These are phyloP conservation scores for Eilema caniola DNA, from an alignment of 2,888 invertebrate genomes.

Conservation along the genomic window DNA sequence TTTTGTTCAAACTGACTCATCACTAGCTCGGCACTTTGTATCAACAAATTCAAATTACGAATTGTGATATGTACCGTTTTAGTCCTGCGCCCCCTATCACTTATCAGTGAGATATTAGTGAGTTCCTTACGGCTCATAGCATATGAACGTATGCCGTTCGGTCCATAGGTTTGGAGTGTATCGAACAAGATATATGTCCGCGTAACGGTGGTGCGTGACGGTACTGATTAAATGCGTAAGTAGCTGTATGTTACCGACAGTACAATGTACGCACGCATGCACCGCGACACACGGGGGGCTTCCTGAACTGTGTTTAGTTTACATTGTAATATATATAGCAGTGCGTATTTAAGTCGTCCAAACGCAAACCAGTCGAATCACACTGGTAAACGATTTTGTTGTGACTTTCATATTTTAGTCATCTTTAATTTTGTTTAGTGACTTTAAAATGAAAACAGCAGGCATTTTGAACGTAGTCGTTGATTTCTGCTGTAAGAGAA, in stretches of 20 bases:
- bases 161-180: slow-evolving; percentile 21
- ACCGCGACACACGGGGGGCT: slow-evolving; percentile 52
- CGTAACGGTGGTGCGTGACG: slow-evolving; percentile 45
- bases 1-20: background rate
- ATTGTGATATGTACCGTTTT: background rate
- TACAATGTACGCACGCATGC: slow-evolving; percentile 46
- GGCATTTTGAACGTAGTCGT: background rate
- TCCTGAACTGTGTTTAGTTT: background rate
- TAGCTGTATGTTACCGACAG: slow-evolving; percentile 54
- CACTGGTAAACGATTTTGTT: too few relatives aligned
- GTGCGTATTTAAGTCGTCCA: background rate
- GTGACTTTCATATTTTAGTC: too few relatives aligned
- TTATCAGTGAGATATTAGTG: background rate
- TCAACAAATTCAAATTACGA: slow-evolving; percentile 1
- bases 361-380: too few relatives aligned
- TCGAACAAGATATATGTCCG: slow-evolving; percentile 34
- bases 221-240: slow-evolving; percentile 60
- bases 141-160: slow-evolving; percentile 1
- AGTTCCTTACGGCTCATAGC: background rate
- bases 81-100: too few relatives aligned
- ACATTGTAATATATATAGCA: background rate
- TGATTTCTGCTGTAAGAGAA: background rate
- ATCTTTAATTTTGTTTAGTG: too few relatives aligned
- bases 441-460: background rate
- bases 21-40: background rate